Conservation (phyloP, 2,113 vertebrate genomes). For the Lophochroa leadbeateri region DNA sequence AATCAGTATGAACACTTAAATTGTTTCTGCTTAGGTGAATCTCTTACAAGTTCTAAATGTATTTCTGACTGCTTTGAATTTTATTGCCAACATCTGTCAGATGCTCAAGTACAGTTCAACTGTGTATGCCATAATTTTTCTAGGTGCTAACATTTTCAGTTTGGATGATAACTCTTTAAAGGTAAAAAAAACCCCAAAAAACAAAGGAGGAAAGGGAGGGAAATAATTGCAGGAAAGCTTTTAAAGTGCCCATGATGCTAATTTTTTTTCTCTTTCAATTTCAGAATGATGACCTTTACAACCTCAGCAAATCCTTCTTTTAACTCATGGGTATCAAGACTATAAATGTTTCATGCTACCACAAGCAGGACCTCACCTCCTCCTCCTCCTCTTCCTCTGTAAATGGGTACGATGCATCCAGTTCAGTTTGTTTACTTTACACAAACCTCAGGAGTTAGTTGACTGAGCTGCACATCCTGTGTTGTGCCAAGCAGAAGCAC, state of each 20-base stretch:
- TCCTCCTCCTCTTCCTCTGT: conserved; percentile 71
- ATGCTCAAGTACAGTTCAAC: conserved; percentile 11
- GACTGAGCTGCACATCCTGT: conserved; percentile 82
- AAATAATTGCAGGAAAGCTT: background rate
- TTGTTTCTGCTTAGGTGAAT: conserved; percentile 63
- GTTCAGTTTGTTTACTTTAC: conserved; percentile 85
- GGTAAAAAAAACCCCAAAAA: background rate
- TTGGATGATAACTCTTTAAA: background rate
- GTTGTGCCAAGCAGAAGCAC: conserved; percentile 84
- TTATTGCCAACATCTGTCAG: conserved; percentile 52
- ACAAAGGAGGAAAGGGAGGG: background rate
- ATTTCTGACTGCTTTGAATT: conserved; percentile 41
- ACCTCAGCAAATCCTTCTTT: conserved; percentile 79
- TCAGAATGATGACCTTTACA: conserved; percentile 83
- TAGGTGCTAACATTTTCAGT: background rate
- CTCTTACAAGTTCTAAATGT: conserved; percentile 30
- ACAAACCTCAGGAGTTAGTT: conserved; percentile 86
- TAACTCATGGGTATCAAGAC: conserved; percentile 83
- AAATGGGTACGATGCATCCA: conserved; percentile 83
- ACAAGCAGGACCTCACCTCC: conserved; percentile 83
- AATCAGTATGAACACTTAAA: conserved; percentile 25
- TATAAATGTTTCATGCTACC: conserved; percentile 77
- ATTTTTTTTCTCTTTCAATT: conserved; percentile 63
- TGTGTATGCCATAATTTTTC: background rate
- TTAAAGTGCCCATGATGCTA: background rate